Conservation (phyloP, 2,888 invertebrate genomes). For the Drosophila engyochracea region DNA sequence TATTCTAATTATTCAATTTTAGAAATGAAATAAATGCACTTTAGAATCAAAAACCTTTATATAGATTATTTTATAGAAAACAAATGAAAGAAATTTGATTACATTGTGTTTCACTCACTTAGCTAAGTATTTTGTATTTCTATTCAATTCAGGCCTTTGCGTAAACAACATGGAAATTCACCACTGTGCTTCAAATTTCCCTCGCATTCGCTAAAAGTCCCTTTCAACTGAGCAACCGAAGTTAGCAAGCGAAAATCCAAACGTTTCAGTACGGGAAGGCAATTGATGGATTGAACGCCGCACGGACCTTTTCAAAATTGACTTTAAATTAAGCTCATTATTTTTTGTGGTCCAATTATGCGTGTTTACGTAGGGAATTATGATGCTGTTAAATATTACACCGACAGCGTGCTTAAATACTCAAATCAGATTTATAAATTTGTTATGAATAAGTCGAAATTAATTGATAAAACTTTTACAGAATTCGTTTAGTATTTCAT, state of each 20-base stretch:
- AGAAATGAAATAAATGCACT: background rate
- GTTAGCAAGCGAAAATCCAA: background rate
- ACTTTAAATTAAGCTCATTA: slow-evolving; percentile 11
- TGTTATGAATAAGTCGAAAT: slow-evolving; percentile 3
- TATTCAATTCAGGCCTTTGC: background rate
- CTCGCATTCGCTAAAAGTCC: slow-evolving; percentile 31
- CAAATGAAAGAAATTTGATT: no score
- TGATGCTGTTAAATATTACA: slow-evolving; percentile 13
- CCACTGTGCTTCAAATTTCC: slow-evolving; percentile 52
- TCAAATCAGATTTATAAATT: slow-evolving; percentile 5
- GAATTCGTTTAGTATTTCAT: background rate
- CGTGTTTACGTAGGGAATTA: background rate
- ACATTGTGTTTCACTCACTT: background rate
- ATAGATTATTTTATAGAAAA: background rate
- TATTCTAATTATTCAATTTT: background rate
- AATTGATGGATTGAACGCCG: slow-evolving; percentile 10
- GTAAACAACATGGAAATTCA: slow-evolving; percentile 25
- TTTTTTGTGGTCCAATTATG: background rate
- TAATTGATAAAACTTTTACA: slow-evolving; percentile 1
- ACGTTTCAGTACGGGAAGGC: slow-evolving; percentile 14
- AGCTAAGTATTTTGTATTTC: background rate
- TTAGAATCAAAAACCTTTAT: fast-evolving
- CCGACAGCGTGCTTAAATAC: slow-evolving; percentile 1
- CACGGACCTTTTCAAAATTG: background rate
- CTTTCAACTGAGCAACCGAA: slow-evolving; percentile 39